phyloP scores from a whole-genome alignment of 2,797 vertebrate species.

The Urophycis tenuis region DNA sequence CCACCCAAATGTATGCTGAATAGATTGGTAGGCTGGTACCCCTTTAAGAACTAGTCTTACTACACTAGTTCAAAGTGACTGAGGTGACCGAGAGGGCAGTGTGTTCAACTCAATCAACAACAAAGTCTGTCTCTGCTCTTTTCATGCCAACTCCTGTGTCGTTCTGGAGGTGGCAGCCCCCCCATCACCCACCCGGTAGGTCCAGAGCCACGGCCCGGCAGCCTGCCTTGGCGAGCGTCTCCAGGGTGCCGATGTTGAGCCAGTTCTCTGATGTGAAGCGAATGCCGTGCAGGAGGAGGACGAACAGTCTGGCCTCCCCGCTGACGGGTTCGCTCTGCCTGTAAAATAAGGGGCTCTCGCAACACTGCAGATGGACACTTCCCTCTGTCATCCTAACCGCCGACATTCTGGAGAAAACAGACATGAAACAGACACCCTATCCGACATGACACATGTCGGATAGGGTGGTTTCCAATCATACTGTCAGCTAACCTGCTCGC shows the following conservation, averaged over 20 bases:
- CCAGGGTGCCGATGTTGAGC: slow-evolving; percentile 78
- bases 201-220: slow-evolving; percentile 85
- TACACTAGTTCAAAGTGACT: not conserved
- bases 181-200: slow-evolving; percentile 76
- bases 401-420: slow-evolving; percentile 66
- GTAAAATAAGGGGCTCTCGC: slow-evolving; percentile 79
- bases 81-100: not conserved
- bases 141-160: not conserved
- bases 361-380: slow-evolving; percentile 63
- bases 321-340: slow-evolving; percentile 66
- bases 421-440: too few relatives aligned
- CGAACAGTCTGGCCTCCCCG: slow-evolving; percentile 50
- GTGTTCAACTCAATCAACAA: too few relatives aligned
- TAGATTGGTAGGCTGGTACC: too few relatives aligned
- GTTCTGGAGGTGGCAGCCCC: not conserved
- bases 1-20: too few relatives aligned
- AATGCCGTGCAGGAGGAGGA: slow-evolving; percentile 89
- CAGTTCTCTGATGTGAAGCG: slow-evolving; percentile 91
- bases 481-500: not conserved
- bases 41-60: not conserved
- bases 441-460: not conserved
- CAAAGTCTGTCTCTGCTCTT: not conserved
- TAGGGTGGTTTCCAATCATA: not conserved
- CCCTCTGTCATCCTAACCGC: slow-evolving; percentile 63
- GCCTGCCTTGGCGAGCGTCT: slow-evolving; percentile 75